phyloP scores from a whole-genome alignment of 35 echinoderm and acorn worm species.

The Strongylocentrotus purpuratus region DNA sequence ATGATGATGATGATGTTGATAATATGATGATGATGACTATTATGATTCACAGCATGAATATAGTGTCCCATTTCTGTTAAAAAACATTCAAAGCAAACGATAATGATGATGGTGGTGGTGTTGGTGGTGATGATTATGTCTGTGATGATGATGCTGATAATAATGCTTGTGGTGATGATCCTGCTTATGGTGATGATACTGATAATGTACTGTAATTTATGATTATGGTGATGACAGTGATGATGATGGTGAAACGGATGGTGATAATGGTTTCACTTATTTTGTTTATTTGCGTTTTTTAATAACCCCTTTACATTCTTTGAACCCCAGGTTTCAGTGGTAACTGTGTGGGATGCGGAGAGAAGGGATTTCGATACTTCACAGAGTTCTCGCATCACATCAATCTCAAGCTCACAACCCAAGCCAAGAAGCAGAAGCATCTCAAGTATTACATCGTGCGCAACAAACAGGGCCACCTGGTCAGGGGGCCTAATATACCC shows the following conservation, averaged over 20 bases:
- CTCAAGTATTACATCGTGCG: conserved; percentile 92
- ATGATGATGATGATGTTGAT: conserved; percentile 42
- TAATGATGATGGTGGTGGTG: no score
- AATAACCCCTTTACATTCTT: neutral
- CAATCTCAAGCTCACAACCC: conserved; percentile 92
- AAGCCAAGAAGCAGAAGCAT: conserved; percentile 98
- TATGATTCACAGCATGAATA: neutral
- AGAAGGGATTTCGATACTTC: conserved; percentile 97
- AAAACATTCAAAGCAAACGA: no score
- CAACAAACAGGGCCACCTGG: conserved; percentile 90
- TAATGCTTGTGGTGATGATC: no score
- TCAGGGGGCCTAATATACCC: conserved; percentile 84
- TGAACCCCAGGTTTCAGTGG: conserved; percentile 81
- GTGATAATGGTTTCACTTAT: no score
- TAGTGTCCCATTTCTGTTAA: no score
- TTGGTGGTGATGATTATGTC: no score
- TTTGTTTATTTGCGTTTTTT: no score
- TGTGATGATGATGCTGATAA: no score
- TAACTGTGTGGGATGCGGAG: conserved; percentile 91
- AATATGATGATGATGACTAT: conserved; percentile 1
- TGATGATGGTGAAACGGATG: no score
- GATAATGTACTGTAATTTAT: no score
- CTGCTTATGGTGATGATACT: no score
- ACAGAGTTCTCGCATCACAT: conserved; percentile 99
- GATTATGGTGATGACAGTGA: no score